phyloP scores from a whole-genome alignment of 1,140 invertebrate species.

The Habropoda laboriosa region DNA sequence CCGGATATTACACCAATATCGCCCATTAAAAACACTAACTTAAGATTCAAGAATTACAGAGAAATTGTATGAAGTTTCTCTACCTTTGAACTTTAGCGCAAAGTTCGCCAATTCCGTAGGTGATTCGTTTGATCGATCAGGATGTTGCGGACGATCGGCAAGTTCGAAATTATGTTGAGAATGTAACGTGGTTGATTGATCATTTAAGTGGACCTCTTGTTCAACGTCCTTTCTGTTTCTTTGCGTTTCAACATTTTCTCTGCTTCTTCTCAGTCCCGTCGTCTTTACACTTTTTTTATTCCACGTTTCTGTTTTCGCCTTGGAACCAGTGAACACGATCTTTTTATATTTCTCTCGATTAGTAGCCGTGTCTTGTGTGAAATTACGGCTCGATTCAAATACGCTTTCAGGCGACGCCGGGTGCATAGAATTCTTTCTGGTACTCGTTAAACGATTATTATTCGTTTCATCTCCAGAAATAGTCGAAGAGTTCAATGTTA shows the following conservation, averaged over 20 bases:
- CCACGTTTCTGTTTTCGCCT: background rate
- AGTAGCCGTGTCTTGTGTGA: background rate
- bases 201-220: background rate
- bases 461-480: slow-evolving; percentile 31
- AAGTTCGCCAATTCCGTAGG: background rate
- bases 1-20: too few relatives aligned
- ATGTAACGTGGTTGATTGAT: background rate
- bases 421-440: too few relatives aligned
- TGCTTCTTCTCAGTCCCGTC: background rate
- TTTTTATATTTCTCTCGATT: background rate
- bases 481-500: slow-evolving; percentile 4
- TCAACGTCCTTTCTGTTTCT: too few relatives aligned
- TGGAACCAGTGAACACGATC: background rate
- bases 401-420: background rate
- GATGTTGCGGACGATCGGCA: background rate
- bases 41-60: background rate
- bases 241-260: background rate
- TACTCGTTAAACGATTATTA: slow-evolving; percentile 11
- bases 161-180: background rate
- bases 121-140: background rate
- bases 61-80: slow-evolving; percentile 17
- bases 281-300: background rate
- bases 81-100: slow-evolving; percentile 42
- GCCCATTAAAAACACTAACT: background rate
- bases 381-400: background rate